Conservation (phyloP, 2,888 invertebrate genomes). For the Mycalesis mineus region DNA sequence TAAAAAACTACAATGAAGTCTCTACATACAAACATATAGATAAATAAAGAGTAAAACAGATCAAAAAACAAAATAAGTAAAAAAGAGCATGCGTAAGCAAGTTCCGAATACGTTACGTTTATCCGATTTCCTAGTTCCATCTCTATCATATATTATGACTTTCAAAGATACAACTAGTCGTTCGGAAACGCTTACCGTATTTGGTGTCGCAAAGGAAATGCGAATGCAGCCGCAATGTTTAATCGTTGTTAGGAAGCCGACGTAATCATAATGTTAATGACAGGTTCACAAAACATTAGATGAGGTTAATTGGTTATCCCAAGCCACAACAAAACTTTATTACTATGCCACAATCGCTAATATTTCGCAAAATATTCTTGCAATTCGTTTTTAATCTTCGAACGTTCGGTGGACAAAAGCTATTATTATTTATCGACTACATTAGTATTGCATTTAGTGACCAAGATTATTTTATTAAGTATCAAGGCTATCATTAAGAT, state of each 20-base stretch:
- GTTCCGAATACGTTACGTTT: slow-evolving; percentile 1
- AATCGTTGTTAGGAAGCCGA: slow-evolving; percentile 53
- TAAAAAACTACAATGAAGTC: neutral
- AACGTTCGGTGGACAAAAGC: neutral
- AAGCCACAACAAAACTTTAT: slow-evolving; percentile 77
- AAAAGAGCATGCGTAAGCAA: slow-evolving; percentile 34
- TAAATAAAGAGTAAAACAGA: neutral
- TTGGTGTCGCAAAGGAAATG: slow-evolving; percentile 31
- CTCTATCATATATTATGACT: neutral
- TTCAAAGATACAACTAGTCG: neutral
- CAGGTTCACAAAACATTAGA: slow-evolving; percentile 37
- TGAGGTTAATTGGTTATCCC: slow-evolving; percentile 48
- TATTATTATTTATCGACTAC: neutral
- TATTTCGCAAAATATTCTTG: slow-evolving; percentile 22
- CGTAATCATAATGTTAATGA: slow-evolving; percentile 46
- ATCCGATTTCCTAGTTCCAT: neutral
- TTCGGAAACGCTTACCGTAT: slow-evolving; percentile 16
- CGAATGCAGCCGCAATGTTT: slow-evolving; percentile 73
- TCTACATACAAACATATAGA: neutral
- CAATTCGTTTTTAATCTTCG: neutral
- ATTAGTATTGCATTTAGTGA: too few relatives aligned
- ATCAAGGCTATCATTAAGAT: too few relatives aligned
- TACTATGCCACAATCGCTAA: slow-evolving; percentile 39
- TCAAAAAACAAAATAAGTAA: neutral
- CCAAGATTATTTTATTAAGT: too few relatives aligned